Percentiles rank a stretch among this genome's conserved stretches.
Conservation (phyloP, 2,113 vertebrate genomes). For the Leptodactylus fuscus region DNA sequence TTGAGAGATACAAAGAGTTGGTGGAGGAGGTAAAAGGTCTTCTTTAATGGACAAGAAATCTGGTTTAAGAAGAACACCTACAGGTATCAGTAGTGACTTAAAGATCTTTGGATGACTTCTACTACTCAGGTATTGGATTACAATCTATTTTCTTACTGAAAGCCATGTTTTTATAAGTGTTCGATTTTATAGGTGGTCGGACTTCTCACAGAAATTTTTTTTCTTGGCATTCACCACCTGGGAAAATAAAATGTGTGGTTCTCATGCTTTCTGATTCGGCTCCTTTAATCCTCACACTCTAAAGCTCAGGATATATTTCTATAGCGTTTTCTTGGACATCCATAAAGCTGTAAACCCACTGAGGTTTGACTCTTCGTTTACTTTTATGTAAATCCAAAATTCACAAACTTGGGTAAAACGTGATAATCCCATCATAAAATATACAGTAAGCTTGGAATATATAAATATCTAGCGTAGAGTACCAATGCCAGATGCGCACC, state of each 20-base stretch:
- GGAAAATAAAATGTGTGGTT: conserved; percentile 7
- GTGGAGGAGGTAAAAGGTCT: no score
- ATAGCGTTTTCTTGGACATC: neutral
- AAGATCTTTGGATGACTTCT: neutral
- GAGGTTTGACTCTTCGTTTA: conserved; percentile 1
- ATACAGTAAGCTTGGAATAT: conserved; percentile 13
- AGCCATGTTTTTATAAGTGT: neutral
- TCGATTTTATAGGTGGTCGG: neutral
- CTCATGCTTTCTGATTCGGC: neutral
- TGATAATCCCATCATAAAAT: conserved; percentile 38
- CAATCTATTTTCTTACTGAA: no score
- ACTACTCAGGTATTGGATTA: neutral
- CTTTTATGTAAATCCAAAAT: conserved; percentile 39
- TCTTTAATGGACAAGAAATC: no score
- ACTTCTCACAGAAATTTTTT: neutral
- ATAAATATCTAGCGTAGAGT: neutral
- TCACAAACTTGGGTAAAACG: conserved; percentile 17
- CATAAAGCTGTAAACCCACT: conserved; percentile 6
- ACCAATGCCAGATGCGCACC: neutral
- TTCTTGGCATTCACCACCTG: neutral
- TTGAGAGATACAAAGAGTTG: no score
- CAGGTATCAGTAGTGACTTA: neutral
- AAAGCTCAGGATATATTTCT: conserved; percentile 3
- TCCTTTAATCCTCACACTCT: conserved; percentile 11
- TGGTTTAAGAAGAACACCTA: neutral